phyloP scores from a whole-genome alignment of 1,140 invertebrate species.

The Drosophila elegans region DNA sequence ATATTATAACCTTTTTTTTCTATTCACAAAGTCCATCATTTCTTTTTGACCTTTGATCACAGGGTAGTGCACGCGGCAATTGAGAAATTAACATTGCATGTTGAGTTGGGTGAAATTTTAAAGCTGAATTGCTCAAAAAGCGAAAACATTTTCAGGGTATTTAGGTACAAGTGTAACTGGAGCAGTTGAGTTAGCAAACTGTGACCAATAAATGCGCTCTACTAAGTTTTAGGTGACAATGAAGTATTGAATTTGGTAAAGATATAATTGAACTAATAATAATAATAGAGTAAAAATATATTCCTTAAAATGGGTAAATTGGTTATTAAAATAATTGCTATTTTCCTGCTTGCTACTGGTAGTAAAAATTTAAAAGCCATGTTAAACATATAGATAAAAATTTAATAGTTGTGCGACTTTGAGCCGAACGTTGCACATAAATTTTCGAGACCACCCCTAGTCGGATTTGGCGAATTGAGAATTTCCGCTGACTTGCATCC shows the following conservation, averaged over 20 bases:
- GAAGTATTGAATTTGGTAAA: no score
- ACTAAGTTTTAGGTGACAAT: neutral
- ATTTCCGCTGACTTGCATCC: constrained; percentile 54
- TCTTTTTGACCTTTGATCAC: neutral
- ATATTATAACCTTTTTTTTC: neutral
- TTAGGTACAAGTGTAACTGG: constrained; percentile 41
- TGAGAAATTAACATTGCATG: constrained; percentile 66
- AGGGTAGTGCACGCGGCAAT: constrained; percentile 47
- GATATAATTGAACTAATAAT: neutral
- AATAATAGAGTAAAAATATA: neutral
- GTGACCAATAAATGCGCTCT: constrained; percentile 48
- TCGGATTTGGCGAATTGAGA: constrained; percentile 46
- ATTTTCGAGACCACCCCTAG: constrained; percentile 20
- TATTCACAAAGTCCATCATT: neutral
- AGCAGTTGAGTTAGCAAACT: constrained; percentile 49
- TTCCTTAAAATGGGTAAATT: neutral
- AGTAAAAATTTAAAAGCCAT: neutral
- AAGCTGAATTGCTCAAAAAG: constrained; percentile 45
- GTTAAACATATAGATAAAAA: no score
- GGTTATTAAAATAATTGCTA: neutral
- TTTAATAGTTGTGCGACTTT: neutral
- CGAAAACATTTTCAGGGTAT: constrained; percentile 58
- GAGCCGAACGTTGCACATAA: neutral
- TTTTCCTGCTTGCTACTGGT: neutral
- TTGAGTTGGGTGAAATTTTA: constrained; percentile 31